Base-by-base conservation (phyloP, 2,797 vertebrate genomes). In the Morus bassanus region DNA sequence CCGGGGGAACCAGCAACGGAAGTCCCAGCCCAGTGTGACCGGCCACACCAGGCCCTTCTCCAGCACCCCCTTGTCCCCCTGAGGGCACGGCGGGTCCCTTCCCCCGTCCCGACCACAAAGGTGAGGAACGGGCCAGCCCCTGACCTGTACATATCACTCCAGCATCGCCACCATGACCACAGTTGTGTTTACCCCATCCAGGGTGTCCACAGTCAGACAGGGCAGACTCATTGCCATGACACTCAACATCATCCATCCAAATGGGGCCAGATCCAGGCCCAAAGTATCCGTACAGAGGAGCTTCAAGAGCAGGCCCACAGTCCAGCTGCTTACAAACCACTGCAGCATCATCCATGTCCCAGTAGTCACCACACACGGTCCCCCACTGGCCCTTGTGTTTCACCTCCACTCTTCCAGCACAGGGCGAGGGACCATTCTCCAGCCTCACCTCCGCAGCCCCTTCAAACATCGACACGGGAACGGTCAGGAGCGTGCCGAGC, bases 281-380 rank as follows among this genome's bases (percentile, higher is more conserved):
- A 82, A 94, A 93, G 45, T 41, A 10, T 51, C 46, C 67, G 22
- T 30, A 33, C 19, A 8, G 3, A 37, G 31, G 70, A 84, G 89
- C 93, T 95, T 10, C 1, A 9, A 70, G 2, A 37, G 70, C 70
- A 67, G 86, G 86, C 86, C 97, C 97, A 95, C 98, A 98, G 59
- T 41, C 59, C 28, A 98, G 95, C 41, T 98, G 97, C 95, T 91
- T 97, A 83, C 97, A 98, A 43, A 98, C 93, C 87, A 98, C 98
- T 73, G 91, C 84, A 35, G 93, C 95, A 22, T 96, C 95, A 5
- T 46, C 2, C 31, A n/a, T 74, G 88, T 46, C 81, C 96, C 97
- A 98, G 13, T 6, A 39, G 22, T 68, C 61, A 6, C 54, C 86
- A 92, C 96, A 97, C 27, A 97, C 78, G 1, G 97, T 96, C 4